phyloP scores from a whole-genome alignment of 1,140 invertebrate species.

The Eriocheir sinensis region DNA sequence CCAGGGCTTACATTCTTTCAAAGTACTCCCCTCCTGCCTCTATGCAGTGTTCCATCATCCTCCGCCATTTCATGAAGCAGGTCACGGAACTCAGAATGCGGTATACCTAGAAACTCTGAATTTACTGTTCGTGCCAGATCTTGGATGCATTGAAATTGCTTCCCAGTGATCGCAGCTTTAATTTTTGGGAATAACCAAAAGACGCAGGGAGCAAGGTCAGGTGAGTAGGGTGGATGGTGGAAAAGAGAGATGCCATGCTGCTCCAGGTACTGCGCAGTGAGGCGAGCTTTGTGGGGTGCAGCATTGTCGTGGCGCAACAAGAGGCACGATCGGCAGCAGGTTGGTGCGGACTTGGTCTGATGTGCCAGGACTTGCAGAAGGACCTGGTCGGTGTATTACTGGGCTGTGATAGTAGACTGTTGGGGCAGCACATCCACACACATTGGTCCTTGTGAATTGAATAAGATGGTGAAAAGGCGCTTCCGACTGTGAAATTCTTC shows the following conservation, averaged over 20 bases:
- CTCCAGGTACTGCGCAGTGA: constrained; percentile 78
- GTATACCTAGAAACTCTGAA: background rate
- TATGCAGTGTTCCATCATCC: no score
- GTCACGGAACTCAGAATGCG: background rate
- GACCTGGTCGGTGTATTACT: constrained; percentile 36
- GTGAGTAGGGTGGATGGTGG: constrained; percentile 80
- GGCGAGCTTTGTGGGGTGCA: constrained; percentile 49
- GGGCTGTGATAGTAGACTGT: constrained; percentile 50
- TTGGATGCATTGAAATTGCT: constrained; percentile 58
- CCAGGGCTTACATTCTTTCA: no score
- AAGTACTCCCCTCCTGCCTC: no score
- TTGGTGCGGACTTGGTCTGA: constrained; percentile 3
- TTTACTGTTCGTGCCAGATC: constrained; percentile 55
- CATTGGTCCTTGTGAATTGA: constrained; percentile 61
- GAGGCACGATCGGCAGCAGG: background rate
- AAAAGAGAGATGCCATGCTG: constrained; percentile 79
- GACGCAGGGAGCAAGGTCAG: constrained; percentile 81
- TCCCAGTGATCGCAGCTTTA: constrained; percentile 79
- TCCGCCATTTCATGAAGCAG: no score
- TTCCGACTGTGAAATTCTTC: constrained; percentile 35
- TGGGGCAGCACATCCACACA: constrained; percentile 35
- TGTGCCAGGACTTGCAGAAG: constrained; percentile 38
- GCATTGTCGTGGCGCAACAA: constrained; percentile 53
- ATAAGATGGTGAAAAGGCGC: constrained; percentile 66
- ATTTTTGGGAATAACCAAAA: constrained; percentile 81